phyloP scores from a whole-genome alignment of 64 coral and sea anemone species.

The Dendrophyllia cribrosa region DNA sequence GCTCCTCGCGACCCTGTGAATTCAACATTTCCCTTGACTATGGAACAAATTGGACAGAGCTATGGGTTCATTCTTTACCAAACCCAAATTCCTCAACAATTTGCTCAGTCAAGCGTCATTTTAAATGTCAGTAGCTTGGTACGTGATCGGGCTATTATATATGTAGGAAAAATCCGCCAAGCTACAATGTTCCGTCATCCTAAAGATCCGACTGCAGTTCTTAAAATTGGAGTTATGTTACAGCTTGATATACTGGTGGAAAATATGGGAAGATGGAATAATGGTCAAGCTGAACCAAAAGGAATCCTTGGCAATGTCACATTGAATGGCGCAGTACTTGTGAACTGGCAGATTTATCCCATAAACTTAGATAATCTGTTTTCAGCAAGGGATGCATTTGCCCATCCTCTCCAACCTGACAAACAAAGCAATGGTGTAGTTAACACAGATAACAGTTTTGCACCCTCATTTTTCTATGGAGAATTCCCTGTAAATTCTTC shows the following conservation, averaged over 20 bases:
- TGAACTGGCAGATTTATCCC: conserved; percentile 83
- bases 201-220: conserved; percentile 16
- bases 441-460: neutral
- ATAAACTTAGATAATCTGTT: conserved; percentile 58
- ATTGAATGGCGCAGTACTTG: conserved; percentile 43
- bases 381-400: neutral
- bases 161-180: conserved; percentile 69
- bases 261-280: conserved; percentile 74
- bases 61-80: conserved; percentile 83
- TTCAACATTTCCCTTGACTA: conserved; percentile 69
- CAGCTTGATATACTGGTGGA: conserved; percentile 91
- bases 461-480: conserved; percentile 29
- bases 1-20: conserved; percentile 27
- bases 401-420: neutral
- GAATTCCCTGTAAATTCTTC: conserved; percentile 28
- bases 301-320: conserved; percentile 84
- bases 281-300: conserved; percentile 88
- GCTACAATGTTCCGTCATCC: conserved; percentile 54
- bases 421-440: neutral
- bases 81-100: conserved; percentile 56
- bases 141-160: conserved; percentile 87
- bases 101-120: conserved; percentile 27
- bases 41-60: conserved; percentile 80
- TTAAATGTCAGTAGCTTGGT: conserved; percentile 64
- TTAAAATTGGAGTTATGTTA: conserved; percentile 47